Conservation (phyloP, 2,797 vertebrate genomes). For the Lutjanus campechanus region DNA sequence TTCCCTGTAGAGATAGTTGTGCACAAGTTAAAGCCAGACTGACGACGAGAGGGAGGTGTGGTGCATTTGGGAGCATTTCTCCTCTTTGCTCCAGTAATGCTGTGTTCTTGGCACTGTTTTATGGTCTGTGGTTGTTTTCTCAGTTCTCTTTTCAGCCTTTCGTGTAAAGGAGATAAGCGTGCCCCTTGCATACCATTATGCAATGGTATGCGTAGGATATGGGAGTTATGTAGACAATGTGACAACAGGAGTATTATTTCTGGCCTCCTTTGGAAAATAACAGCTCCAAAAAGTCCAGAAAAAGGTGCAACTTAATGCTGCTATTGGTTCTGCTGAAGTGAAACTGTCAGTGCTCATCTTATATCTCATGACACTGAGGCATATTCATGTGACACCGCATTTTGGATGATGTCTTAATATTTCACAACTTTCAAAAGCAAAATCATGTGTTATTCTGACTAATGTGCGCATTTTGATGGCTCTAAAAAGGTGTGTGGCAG, state of each 20-base stretch:
- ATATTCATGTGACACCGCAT: constrained; percentile 44
- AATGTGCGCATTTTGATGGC: constrained; percentile 22
- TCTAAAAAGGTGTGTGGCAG: constrained; percentile 12
- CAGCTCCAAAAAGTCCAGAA: constrained; percentile 44
- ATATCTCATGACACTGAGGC: constrained; percentile 26
- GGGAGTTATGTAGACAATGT: constrained; percentile 38
- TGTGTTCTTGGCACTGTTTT: constrained; percentile 63
- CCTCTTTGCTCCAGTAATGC: constrained; percentile 70
- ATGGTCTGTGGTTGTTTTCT: constrained; percentile 51
- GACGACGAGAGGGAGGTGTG: constrained; percentile 69
- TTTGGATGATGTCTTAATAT: constrained; percentile 22
- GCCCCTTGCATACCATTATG: constrained; percentile 49
- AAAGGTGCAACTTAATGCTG: constrained; percentile 41
- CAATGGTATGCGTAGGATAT: constrained; percentile 51
- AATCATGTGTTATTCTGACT: constrained; percentile 19
- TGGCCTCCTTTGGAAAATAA: constrained; percentile 38
- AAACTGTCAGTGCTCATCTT: constrained; percentile 42
- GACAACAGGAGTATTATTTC: constrained; percentile 26
- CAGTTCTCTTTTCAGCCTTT: constrained; percentile 43
- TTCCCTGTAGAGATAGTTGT: constrained; percentile 65
- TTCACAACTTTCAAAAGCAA: constrained; percentile 14
- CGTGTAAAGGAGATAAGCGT: constrained; percentile 60
- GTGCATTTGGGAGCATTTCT: constrained; percentile 68
- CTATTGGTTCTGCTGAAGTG: constrained; percentile 54
- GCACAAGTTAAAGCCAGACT: constrained; percentile 49